These are phyloP conservation scores for Ctenopoma multispine DNA, from an alignment of 2,797 vertebrate genomes.

Conservation along the genomic window DNA sequence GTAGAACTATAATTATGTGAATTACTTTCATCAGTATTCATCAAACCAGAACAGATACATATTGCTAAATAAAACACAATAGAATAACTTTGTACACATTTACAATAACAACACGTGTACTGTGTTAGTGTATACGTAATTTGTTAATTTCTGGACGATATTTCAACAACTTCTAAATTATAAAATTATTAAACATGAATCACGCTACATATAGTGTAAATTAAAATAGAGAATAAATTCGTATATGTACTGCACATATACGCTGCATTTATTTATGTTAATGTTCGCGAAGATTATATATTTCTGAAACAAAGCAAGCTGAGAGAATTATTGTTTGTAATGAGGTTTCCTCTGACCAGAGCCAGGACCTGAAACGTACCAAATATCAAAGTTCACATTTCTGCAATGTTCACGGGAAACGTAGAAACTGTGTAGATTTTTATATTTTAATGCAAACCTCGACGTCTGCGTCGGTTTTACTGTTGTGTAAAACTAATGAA, in stretches of 20 bases:
- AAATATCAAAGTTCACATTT: constrained; percentile 6
- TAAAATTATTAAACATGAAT: constrained; percentile 5
- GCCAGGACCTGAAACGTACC: constrained; percentile 1
- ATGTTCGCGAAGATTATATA: not conserved
- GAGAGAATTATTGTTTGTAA: not conserved
- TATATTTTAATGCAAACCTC: constrained; percentile 13
- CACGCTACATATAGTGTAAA: not conserved
- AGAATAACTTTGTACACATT: constrained; percentile 14
- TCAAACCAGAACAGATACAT: not conserved
- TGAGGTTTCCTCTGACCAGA: constrained; percentile 6
- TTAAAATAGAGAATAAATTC: not conserved
- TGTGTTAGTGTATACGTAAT: not conserved
- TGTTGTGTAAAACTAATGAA: constrained; percentile 59
- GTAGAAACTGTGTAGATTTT: not conserved
- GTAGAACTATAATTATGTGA: constrained; percentile 33
- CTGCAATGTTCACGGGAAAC: not conserved
- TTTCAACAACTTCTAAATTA: not conserved
- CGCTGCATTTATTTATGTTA: not conserved
- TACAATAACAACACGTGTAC: constrained; percentile 7
- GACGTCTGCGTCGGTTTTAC: constrained; percentile 11
- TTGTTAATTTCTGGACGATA: not conserved
- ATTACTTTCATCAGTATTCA: constrained; percentile 31
- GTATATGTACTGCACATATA: not conserved
- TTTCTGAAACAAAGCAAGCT: not conserved
- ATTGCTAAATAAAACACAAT: not conserved